A percentile compares a stretch with the other conserved stretches of the same genome.
phyloP scores from a whole-genome alignment of 2,113 vertebrate species.

The Odocoileus virginianus region DNA sequence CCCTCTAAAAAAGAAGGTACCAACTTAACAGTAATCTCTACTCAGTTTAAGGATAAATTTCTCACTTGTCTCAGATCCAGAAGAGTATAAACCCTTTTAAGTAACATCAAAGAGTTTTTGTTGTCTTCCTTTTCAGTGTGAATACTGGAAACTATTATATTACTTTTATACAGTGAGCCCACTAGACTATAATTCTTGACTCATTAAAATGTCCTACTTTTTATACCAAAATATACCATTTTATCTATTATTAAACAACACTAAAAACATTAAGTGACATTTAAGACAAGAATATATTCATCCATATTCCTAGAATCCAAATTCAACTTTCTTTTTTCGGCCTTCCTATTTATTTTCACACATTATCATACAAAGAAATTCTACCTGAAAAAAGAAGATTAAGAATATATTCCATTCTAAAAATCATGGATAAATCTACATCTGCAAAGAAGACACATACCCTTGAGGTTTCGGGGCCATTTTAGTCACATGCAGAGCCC shows the following conservation, averaged over 20 bases:
- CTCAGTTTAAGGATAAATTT: background rate
- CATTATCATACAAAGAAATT: background rate
- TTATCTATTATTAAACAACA: background rate
- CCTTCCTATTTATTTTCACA: slow-evolving; percentile 10
- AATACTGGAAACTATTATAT: background rate
- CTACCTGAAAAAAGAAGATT: background rate
- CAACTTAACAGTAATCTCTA: background rate
- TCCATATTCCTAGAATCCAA: background rate
- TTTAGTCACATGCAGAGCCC: background rate
- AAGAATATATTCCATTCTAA: background rate
- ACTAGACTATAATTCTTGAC: background rate
- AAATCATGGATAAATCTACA: background rate
- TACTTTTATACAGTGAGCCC: background rate
- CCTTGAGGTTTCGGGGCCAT: background rate
- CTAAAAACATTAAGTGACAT: background rate
- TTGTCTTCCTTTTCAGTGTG: slow-evolving; percentile 2
- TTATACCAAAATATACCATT: background rate
- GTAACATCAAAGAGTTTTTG: background rate
- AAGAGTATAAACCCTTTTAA: background rate
- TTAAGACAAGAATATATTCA: slow-evolving; percentile 10
- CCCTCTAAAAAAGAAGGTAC: background rate
- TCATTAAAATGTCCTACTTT: background rate
- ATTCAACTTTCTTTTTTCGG: background rate
- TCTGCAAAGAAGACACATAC: background rate
- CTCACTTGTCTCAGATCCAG: background rate